A percentile compares a stretch with the other conserved stretches of the same genome.
Evolutionary conservation across 2,113 vertebrate species (phyloP).

Genomic region (Hydrolagus affinis): DNA sequence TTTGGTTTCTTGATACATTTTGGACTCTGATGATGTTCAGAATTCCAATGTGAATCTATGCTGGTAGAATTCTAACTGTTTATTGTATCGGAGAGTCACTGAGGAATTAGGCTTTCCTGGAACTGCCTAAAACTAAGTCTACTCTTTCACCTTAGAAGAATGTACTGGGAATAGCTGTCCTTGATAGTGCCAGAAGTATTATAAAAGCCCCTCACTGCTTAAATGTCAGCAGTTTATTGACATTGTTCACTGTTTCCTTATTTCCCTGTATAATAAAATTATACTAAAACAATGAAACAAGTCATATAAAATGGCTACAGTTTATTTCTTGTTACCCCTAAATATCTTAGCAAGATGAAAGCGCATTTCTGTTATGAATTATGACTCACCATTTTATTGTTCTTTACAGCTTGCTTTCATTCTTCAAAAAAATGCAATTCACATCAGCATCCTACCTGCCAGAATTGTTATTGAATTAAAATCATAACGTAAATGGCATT

Average conservation of each 20-base stretch:
- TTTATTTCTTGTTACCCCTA: not conserved
- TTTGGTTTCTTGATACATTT: no score
- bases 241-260: slow-evolving; percentile 1
- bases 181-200: not conserved
- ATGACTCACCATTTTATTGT: not conserved
- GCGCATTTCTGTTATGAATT: not conserved
- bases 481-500: not conserved
- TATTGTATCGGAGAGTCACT: slow-evolving; percentile 14
- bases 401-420: not conserved
- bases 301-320: not conserved
- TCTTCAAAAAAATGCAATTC: not conserved
- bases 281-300: not conserved
- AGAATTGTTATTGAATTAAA: not conserved
- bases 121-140: slow-evolving; percentile 3
- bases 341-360: not conserved
- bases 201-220: slow-evolving; percentile 18
- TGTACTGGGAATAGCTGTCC: slow-evolving; percentile 4
- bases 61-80: slow-evolving; percentile 11
- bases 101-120: slow-evolving; percentile 24
- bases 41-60: slow-evolving; percentile 4
- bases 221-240: slow-evolving; percentile 18
- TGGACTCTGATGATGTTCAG: not conserved
- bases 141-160: slow-evolving; percentile 3
- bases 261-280: not conserved
- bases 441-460: not conserved